A percentile compares a stretch with the other conserved stretches of the same genome.
Evolutionary conservation across 2,113 vertebrate species (phyloP).

Genomic region (Choloepus hoffmanni): DNA sequence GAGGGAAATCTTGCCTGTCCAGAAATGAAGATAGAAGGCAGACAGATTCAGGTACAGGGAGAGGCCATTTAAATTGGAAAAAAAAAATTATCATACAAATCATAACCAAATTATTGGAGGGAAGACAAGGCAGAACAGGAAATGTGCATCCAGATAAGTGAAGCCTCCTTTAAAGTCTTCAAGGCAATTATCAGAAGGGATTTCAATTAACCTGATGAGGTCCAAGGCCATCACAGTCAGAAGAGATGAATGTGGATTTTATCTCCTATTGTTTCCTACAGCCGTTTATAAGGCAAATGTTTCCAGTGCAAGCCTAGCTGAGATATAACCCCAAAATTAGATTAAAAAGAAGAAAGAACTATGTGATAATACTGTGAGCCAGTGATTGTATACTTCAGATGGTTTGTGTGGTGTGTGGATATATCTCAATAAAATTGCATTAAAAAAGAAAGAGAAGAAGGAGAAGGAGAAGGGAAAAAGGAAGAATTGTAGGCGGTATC

Average conservation of each 20-base stretch:
- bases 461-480: background rate
- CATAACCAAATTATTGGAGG: slow-evolving; percentile 74
- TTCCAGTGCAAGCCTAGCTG: slow-evolving; percentile 20
- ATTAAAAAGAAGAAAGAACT: background rate
- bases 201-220: slow-evolving; percentile 68
- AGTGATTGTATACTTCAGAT: no score
- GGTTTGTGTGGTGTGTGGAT: no score
- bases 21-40: background rate
- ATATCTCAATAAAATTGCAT: no score
- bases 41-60: slow-evolving; percentile 24
- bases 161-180: slow-evolving; percentile 62
- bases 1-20: slow-evolving; percentile 54
- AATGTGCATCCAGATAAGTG: slow-evolving; percentile 71
- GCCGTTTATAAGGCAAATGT: slow-evolving; percentile 47
- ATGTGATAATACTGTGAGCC: no score
- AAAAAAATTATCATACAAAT: slow-evolving; percentile 79
- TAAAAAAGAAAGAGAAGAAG: background rate
- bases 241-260: slow-evolving; percentile 30
- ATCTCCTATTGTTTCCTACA: slow-evolving; percentile 43
- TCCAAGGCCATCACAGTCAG: slow-evolving; percentile 50
- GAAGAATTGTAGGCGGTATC: background rate
- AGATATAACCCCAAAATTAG: slow-evolving; percentile 43
- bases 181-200: slow-evolving; percentile 13
- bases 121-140: slow-evolving; percentile 82
- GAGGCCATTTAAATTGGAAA: slow-evolving; percentile 76